Conservation (phyloP, 2,888 invertebrate species). For the Diabrotica balteata region DNA sequence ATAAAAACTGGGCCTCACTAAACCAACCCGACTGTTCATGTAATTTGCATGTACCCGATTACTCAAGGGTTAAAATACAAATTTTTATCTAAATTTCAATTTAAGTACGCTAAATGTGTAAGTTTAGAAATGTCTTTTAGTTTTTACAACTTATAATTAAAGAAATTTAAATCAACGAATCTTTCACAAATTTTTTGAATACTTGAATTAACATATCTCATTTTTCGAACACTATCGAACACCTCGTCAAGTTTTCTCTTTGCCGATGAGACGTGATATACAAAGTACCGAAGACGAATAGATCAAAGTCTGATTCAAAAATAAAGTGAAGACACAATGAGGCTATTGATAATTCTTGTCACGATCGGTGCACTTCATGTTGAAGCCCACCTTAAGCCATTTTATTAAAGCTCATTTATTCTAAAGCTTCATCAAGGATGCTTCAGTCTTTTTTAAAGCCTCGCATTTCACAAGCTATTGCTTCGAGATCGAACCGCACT, state of each 20-base stretch:
- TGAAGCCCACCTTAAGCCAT: slow-evolving; percentile 50
- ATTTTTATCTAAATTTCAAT: no score
- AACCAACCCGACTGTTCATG: no score
- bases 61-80: no score
- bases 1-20: no score
- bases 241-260: background rate
- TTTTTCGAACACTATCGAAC: no score
- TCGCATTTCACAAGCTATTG: slow-evolving; percentile 44
- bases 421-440: slow-evolving; percentile 49
- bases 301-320: slow-evolving; percentile 31
- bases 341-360: slow-evolving; percentile 47
- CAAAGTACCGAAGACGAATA: slow-evolving; percentile 1
- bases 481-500: slow-evolving; percentile 42
- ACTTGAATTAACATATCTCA: no score
- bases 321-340: slow-evolving; percentile 43
- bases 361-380: slow-evolving; percentile 52
- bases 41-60: no score
- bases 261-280: background rate
- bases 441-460: slow-evolving; percentile 40
- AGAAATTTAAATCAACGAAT: no score
- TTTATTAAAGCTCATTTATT: slow-evolving; percentile 54
- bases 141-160: no score
- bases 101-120: no score
- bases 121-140: no score
- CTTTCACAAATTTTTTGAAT: no score